phyloP scores from a whole-genome alignment of 2,797 vertebrate species.

The Gila robusta region DNA sequence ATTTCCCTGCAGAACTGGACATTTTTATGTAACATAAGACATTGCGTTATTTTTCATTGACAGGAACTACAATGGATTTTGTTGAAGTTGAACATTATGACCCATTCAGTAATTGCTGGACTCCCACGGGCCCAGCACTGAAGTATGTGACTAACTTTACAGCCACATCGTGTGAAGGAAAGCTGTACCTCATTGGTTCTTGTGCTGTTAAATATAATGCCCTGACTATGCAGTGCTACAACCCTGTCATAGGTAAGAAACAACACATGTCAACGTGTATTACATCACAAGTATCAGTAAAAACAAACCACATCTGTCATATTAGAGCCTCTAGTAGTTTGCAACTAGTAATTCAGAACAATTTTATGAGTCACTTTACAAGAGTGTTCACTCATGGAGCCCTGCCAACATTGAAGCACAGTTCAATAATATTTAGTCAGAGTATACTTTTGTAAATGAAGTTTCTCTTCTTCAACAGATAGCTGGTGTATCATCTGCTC shows the following conservation, averaged over 20 bases:
- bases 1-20: not conserved
- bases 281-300: not conserved
- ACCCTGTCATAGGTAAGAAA: conserved; percentile 89
- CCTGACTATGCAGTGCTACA: conserved; percentile 96
- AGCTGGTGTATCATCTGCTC: conserved; percentile 90
- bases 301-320: not conserved
- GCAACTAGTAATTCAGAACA: not conserved
- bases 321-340: conserved; percentile 6
- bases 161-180: conserved; percentile 85
- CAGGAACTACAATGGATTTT: conserved; percentile 85
- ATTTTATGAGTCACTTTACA: not conserved
- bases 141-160: conserved; percentile 97
- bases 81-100: conserved; percentile 96
- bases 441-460: not conserved
- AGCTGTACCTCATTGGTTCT: conserved; percentile 95
- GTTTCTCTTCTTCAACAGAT: conserved; percentile 76
- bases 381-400: not conserved
- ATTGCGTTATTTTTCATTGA: conserved; percentile 7
- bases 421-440: not conserved
- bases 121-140: conserved; percentile 82
- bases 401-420: not conserved
- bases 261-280: not conserved
- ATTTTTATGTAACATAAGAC: not conserved
- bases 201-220: conserved; percentile 96
- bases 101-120: conserved; percentile 90